These are phyloP conservation scores for Lithophane semibrunnea DNA, from an alignment of 2,888 invertebrate species.

Conservation along the genomic window DNA sequence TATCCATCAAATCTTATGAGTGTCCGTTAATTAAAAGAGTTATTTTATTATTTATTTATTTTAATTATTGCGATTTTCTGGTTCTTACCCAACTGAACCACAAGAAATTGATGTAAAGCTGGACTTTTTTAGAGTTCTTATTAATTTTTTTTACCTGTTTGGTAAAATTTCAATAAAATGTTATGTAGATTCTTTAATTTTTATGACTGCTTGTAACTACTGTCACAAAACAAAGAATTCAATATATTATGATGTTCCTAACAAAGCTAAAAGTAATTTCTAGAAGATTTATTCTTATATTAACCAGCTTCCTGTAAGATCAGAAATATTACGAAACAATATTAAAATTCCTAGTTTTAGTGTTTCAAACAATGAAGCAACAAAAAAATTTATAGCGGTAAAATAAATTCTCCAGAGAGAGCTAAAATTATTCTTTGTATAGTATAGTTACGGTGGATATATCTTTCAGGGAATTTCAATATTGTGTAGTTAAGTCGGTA, in stretches of 20 bases:
- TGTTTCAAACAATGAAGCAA: constrained; percentile 45
- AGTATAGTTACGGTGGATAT: too few species aligned
- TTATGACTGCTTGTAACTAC: background rate
- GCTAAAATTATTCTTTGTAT: constrained; percentile 64
- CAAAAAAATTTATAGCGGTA: constrained; percentile 39
- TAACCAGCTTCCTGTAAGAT: constrained; percentile 21
- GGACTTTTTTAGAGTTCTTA: too few species aligned
- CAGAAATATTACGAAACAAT: constrained; percentile 30
- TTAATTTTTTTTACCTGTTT: too few species aligned
- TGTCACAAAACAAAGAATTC: background rate
- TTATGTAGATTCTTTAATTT: too few species aligned
- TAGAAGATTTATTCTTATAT: constrained; percentile 14
- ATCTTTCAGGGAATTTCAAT: constrained; percentile 28
- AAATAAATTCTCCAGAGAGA: constrained; percentile 52
- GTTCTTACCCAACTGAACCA: too few species aligned
- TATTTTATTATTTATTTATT: too few species aligned
- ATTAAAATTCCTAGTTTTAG: constrained; percentile 47
- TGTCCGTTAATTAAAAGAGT: background rate
- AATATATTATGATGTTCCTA: background rate
- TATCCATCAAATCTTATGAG: background rate
- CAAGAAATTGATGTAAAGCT: too few species aligned
- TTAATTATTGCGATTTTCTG: too few species aligned
- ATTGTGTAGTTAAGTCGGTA: background rate
- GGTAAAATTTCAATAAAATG: too few species aligned
- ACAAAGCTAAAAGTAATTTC: background rate